Evolutionary conservation across 2,797 vertebrate species (phyloP).

Genomic region (Pipistrellus nathusii): DNA sequence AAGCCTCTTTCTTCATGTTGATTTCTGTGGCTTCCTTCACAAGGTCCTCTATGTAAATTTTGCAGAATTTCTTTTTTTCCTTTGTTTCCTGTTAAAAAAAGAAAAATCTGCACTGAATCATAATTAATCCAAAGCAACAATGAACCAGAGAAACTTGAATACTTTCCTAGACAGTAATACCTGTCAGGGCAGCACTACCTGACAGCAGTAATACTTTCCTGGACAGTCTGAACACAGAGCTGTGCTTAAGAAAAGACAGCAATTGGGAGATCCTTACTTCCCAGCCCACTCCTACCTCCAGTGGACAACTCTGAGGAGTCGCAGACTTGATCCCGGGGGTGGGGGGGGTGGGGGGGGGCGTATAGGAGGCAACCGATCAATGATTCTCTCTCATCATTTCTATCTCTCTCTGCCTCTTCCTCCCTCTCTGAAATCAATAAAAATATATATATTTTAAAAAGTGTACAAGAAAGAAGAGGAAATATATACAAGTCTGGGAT

Average conservation of each 20-base stretch:
- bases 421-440: too few relatives aligned
- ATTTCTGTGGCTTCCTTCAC: constrained; percentile 93
- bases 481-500: neutral
- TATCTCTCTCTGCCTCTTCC: too few relatives aligned
- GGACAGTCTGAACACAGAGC: neutral
- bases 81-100: constrained; percentile 85
- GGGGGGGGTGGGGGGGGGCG: too few relatives aligned
- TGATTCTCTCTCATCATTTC: too few relatives aligned
- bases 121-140: neutral
- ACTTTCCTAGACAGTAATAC: neutral
- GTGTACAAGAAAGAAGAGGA: neutral
- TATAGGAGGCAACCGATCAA: too few relatives aligned
- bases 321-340: too few relatives aligned
- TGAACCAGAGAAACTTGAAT: neutral
- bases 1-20: constrained; percentile 93
- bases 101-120: neutral
- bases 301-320: neutral
- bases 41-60: constrained; percentile 92
- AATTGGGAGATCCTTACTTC: neutral
- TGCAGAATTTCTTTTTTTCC: constrained; percentile 90
- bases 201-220: neutral
- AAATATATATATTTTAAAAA: neutral
- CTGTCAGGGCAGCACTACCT: too few relatives aligned
- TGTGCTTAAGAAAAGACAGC: neutral
- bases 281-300: neutral